Evolutionary conservation across 2,113 vertebrate genomes (phyloP).

Genomic region (Hippocampus mohnikei): DNA sequence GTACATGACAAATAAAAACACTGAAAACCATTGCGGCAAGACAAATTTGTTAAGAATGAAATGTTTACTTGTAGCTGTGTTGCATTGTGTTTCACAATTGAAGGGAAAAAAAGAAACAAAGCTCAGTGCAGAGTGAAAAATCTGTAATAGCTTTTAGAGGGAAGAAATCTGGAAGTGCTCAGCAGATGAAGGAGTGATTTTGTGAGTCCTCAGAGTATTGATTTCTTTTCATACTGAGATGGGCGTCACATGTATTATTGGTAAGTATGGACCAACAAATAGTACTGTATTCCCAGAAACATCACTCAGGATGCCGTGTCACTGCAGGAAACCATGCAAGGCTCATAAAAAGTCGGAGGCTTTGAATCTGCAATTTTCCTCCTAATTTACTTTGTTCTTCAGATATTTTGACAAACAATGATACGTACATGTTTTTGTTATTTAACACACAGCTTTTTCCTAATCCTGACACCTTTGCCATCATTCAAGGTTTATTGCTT

Average conservation of each 20-base stretch:
- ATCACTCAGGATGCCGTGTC: slow-evolving; percentile 54
- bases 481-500: slow-evolving; percentile 29
- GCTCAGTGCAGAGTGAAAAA: slow-evolving; percentile 29
- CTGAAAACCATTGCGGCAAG: neutral
- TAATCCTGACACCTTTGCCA: slow-evolving; percentile 33
- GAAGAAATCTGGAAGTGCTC: slow-evolving; percentile 63
- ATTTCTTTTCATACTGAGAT: slow-evolving; percentile 57
- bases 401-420: slow-evolving; percentile 1
- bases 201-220: slow-evolving; percentile 65
- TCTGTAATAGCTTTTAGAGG: slow-evolving; percentile 35
- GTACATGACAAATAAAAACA: neutral
- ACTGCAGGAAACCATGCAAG: slow-evolving; percentile 56
- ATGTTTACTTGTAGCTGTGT: slow-evolving; percentile 7
- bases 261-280: slow-evolving; percentile 68
- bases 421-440: slow-evolving; percentile 2
- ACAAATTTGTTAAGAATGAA: neutral
- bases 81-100: neutral
- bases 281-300: slow-evolving; percentile 65
- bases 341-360: slow-evolving; percentile 23
- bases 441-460: slow-evolving; percentile 5
- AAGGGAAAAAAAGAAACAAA: slow-evolving; percentile 30
- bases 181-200: slow-evolving; percentile 63
- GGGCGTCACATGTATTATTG: slow-evolving; percentile 61
- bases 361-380: neutral
- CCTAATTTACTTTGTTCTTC: neutral